phyloP scores from a whole-genome alignment of 2,888 invertebrate species.

The Tridacna gigas region DNA sequence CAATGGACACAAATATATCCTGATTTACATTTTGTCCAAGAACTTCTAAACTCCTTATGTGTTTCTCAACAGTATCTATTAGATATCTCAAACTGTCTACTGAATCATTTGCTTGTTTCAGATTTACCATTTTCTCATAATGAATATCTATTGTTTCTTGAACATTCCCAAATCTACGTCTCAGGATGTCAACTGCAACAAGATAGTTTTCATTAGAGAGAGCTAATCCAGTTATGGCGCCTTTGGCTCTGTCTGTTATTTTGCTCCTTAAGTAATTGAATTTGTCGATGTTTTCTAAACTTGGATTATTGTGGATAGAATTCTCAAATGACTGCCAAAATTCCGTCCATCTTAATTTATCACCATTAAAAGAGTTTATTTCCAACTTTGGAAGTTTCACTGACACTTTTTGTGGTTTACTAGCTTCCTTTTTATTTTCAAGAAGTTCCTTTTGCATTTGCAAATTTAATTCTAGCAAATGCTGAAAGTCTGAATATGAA shows the following conservation, averaged over 20 bases:
- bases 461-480: background rate
- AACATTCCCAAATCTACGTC: slow-evolving; percentile 40
- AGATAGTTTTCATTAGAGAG: slow-evolving; percentile 47
- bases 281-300: slow-evolving; percentile 13
- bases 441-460: background rate
- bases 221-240: slow-evolving; percentile 33
- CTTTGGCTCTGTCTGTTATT: slow-evolving; percentile 33
- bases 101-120: slow-evolving; percentile 27
- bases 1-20: slow-evolving; percentile 18
- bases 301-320: slow-evolving; percentile 16
- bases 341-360: slow-evolving; percentile 28
- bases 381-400: slow-evolving; percentile 30
- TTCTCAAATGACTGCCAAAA: slow-evolving; percentile 28
- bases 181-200: slow-evolving; percentile 27
- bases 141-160: slow-evolving; percentile 40
- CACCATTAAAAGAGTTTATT: slow-evolving; percentile 14
- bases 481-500: background rate
- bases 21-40: slow-evolving; percentile 33
- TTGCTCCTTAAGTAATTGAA: slow-evolving; percentile 37
- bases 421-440: background rate
- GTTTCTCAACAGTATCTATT: slow-evolving; percentile 22
- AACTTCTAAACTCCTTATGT: slow-evolving; percentile 36
- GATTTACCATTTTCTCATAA: slow-evolving; percentile 37
- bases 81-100: slow-evolving; percentile 31
- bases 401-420: background rate